Conservation (phyloP, 2,888 invertebrate species). For the Melanotus villosus region DNA sequence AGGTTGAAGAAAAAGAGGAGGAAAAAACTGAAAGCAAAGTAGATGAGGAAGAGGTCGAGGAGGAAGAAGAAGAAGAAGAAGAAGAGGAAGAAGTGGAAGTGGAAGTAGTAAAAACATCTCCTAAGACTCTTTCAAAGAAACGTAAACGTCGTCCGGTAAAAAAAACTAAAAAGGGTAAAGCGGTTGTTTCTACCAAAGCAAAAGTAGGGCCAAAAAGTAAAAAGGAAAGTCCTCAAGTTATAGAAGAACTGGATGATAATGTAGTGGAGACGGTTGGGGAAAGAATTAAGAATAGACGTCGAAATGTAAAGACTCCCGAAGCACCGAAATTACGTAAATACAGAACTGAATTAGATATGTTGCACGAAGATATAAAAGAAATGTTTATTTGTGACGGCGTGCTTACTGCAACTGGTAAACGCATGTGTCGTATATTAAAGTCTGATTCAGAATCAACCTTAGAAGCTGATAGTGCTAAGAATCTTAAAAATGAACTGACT, state of each 20-base stretch:
- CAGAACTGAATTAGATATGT: constrained; percentile 73
- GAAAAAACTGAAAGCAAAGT: no score
- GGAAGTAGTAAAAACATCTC: background rate
- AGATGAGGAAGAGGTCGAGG: constrained; percentile 37
- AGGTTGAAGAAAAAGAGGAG: constrained; percentile 32
- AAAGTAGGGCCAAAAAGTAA: background rate
- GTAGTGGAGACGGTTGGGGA: constrained; percentile 44
- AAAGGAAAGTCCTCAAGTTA: no score
- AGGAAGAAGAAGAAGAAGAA: background rate
- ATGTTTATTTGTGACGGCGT: constrained; percentile 79
- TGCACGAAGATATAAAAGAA: constrained; percentile 80
- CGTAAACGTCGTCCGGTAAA: background rate
- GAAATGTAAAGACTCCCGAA: constrained; percentile 28
- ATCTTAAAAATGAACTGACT: constrained; percentile 42
- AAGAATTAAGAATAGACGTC: constrained; percentile 48
- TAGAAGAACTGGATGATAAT: background rate
- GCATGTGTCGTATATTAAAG: constrained; percentile 70
- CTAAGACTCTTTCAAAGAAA: background rate
- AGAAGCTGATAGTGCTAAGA: constrained; percentile 33
- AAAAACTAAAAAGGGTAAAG: background rate
- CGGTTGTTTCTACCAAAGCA: background rate
- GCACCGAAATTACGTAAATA: constrained; percentile 35
- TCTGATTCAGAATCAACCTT: constrained; percentile 44
- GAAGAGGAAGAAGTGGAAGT: background rate
- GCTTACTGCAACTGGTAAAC: constrained; percentile 75